Conservation (phyloP, 2,888 invertebrate genomes). For the Mechanitis mazaeus region DNA sequence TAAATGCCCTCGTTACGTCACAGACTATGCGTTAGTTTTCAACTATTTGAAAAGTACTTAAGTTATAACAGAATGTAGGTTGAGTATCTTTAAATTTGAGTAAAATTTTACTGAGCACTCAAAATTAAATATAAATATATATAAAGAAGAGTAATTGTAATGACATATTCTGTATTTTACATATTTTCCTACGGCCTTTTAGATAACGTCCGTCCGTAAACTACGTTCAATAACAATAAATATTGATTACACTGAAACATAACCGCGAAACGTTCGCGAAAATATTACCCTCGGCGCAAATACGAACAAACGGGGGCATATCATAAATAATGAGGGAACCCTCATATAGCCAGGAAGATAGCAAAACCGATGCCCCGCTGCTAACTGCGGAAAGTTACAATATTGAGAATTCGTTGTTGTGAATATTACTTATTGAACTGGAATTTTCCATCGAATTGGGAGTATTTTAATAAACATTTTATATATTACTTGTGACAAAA, state of each 20-base stretch:
- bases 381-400: conserved; percentile 12
- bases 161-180: conserved; percentile 10
- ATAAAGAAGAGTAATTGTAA: not conserved
- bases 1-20: conserved; percentile 4
- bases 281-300: conserved; percentile 24
- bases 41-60: not conserved
- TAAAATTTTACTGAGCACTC: not conserved
- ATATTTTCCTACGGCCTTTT: conserved; percentile 19
- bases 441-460: no score
- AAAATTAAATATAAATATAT: not conserved
- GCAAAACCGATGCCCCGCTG: conserved; percentile 14
- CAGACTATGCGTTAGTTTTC: conserved; percentile 5
- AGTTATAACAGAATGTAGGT: conserved; percentile 1
- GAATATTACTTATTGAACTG: not conserved
- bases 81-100: not conserved
- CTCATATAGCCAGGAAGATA: conserved; percentile 16
- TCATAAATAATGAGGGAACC: conserved; percentile 29
- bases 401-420: conserved; percentile 7
- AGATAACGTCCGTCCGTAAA: conserved; percentile 31
- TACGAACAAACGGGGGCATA: conserved; percentile 7
- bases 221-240: conserved; percentile 38
- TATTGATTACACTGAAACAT: conserved; percentile 35
- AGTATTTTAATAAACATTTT: no score
- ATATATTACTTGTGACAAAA: no score
- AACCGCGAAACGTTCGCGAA: conserved; percentile 26